Conservation (phyloP, 2,797 vertebrate genomes). For the Pachyuromys duprasi region DNA sequence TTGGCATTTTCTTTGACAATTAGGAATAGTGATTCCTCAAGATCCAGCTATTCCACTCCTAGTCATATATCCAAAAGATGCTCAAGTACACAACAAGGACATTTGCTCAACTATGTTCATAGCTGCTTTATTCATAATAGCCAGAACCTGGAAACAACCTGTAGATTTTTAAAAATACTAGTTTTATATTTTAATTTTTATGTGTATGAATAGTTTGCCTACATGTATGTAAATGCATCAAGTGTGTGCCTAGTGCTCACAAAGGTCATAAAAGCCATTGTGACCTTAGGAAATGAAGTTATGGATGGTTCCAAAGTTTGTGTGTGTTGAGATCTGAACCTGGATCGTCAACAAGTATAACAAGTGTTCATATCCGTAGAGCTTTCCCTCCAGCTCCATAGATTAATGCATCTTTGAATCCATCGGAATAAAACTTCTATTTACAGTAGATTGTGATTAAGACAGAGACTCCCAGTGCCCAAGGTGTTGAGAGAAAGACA, state of each 20-base stretch:
- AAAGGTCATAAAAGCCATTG: not conserved
- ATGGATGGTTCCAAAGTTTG: not conserved
- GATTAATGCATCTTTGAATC: not conserved
- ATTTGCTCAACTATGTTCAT: too few species aligned
- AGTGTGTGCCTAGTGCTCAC: not conserved
- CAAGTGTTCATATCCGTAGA: not conserved
- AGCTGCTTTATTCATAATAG: too few species aligned
- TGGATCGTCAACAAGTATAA: too few species aligned
- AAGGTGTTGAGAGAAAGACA: not conserved
- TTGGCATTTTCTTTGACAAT: too few species aligned
- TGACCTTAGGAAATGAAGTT: not conserved
- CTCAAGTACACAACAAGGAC: too few species aligned
- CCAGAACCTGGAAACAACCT: too few species aligned
- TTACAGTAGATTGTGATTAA: not conserved
- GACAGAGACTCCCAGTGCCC: not conserved
- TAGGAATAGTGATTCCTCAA: too few species aligned
- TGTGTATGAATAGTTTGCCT: not conserved
- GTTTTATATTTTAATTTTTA: not conserved
- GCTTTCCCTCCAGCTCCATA: too few species aligned
- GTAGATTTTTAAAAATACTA: too few species aligned
- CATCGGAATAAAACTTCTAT: not conserved
- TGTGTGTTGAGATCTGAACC: not conserved
- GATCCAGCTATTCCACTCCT: too few species aligned
- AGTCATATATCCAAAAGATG: too few species aligned
- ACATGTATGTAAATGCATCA: accelerated